Evolutionary conservation across 2,888 invertebrate species (phyloP), one percentile per base, ranked within the genome.

Genomic region (Homarus gammarus): DNA sequence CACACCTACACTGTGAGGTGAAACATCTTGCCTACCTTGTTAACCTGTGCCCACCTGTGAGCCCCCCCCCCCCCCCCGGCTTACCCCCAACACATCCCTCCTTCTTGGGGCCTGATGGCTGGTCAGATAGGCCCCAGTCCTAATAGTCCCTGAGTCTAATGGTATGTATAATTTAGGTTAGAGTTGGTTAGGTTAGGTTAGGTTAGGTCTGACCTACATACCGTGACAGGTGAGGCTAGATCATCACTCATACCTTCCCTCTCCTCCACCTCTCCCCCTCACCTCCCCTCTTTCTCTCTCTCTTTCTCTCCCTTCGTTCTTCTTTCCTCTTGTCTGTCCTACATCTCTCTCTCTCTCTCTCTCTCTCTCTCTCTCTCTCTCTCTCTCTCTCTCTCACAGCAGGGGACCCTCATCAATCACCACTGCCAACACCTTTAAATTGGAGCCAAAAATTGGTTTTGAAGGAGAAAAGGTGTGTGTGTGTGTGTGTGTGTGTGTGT

Each of bases 301-400:
- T 8, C 18, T 77, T 38, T 27, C 27, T 27, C 27, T 38, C 5
- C 40, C 18, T 1, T 15, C 18, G 2, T n/a, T 27, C 22, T 27
- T 40, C 40, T 44, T 77, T 40, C 27, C 38, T 38, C 36, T 18
- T 27, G 12, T 38, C 2, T 22, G 18, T 27, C n/a, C n/a, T n/a
- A n/a, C n/a, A n/a, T n/a, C n/a, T n/a, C n/a, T n/a, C n/a, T 73
- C 33, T 51, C 33, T 51, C 49, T 49, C 40, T 18, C 15, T 27
- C 68, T 3, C n/a, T 68, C 31, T 68, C 68, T 68, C 68, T 68
- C 68, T 31, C 68, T 68, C 68, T 18, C 33, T 51, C 49, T 27
- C 77, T 49, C 78, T 49, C 33, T 31, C 78, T 78, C 0, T 31
- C n/a, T 3, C 70, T 56, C 56, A 12, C 56, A 56, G 56, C 56